Percentiles rank a stretch among this genome's conserved stretches.
These are phyloP conservation scores for Contarinia nasturtii DNA, from an alignment of 1,140 invertebrate genomes.

Conservation along the genomic window DNA sequence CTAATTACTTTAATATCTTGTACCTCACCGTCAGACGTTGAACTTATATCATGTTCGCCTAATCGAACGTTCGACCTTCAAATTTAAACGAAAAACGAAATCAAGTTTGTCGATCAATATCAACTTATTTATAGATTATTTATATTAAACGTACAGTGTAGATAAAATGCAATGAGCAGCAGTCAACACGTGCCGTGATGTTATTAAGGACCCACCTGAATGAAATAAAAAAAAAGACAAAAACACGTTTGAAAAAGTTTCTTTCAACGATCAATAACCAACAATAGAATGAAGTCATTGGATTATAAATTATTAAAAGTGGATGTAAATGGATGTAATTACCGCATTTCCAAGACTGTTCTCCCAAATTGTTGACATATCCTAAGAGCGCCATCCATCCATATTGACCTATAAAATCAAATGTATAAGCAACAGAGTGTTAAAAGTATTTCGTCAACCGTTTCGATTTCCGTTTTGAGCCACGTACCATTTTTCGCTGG, in stretches of 20 bases:
- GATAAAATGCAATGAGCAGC: constrained; percentile 19
- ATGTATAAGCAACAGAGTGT: background rate
- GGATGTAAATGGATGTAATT: too few relatives aligned
- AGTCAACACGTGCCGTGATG: constrained; percentile 14
- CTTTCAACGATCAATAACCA: too few relatives aligned
- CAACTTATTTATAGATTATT: background rate
- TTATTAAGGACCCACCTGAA: constrained; percentile 17
- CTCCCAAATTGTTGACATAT: constrained; percentile 13
- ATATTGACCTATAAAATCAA: constrained; percentile 13
- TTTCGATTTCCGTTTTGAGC: background rate
- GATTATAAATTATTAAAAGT: too few relatives aligned
- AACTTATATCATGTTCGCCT: constrained; percentile 19
- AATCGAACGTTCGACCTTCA: constrained; percentile 14
- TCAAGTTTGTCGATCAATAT: background rate
- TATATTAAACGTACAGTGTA: constrained; percentile 13
- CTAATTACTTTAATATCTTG: constrained; percentile 11
- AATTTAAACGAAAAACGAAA: constrained; percentile 1
- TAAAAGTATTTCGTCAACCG: background rate
- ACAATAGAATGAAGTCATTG: too few relatives aligned
- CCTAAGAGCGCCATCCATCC: constrained; percentile 19
- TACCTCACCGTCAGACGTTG: constrained; percentile 13
- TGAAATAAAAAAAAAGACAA: too few relatives aligned
- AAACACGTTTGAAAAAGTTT: too few relatives aligned
- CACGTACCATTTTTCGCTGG: constrained; percentile 16
- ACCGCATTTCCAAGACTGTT: constrained; percentile 17